Base-by-base conservation (phyloP, 2,113 vertebrate species). In the Percina caprodes region DNA sequence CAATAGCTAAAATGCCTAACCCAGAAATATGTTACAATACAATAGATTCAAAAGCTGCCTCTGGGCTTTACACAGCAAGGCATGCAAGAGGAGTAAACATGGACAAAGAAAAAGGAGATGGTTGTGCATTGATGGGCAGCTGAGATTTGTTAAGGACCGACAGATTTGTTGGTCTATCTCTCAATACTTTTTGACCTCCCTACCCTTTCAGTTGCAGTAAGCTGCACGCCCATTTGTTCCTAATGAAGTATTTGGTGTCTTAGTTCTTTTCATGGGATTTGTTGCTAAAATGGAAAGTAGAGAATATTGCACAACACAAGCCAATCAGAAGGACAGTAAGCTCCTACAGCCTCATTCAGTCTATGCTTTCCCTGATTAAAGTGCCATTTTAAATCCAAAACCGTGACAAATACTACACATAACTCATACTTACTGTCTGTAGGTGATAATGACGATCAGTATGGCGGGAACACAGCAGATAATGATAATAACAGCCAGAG, bases 381-480 rank as follows among this genome's bases (percentile, higher is more conserved):
- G 7, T 9, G n/a, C 7, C 16, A 6, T 11, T 15, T 45, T 19
- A 24, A 21, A 30, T n/a, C 21, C 11, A 14, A 26, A 35, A 54
- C 16, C 6, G 4, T 3, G 33, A 63, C 30, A 42, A 52, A 35
- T 1, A 24, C 8, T 1, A 52, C 5, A 49, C 4, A 35, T 56
- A 19, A 78, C 30, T 69, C 4, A 8, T 83, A 97, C 98, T 97
- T 90, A 99, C 98, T 99, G 98, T 92, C 90, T 96, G 95, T 99
- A 99, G 89, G 98, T 99, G 91, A 99, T 96, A 89, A 99, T 96
- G 66, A 99, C 97, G 2, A 99, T 96, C 67, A 99, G 85, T 85
- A 99, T 97, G 42, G 98, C 98, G 0, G 98, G 98, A 73, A 99
- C 95, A 16, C 98, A 98, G 92, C 98, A 99, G 52, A 99, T 94